Base-by-base conservation (phyloP, 2,888 invertebrate species). In the Tetragnatha montana region DNA sequence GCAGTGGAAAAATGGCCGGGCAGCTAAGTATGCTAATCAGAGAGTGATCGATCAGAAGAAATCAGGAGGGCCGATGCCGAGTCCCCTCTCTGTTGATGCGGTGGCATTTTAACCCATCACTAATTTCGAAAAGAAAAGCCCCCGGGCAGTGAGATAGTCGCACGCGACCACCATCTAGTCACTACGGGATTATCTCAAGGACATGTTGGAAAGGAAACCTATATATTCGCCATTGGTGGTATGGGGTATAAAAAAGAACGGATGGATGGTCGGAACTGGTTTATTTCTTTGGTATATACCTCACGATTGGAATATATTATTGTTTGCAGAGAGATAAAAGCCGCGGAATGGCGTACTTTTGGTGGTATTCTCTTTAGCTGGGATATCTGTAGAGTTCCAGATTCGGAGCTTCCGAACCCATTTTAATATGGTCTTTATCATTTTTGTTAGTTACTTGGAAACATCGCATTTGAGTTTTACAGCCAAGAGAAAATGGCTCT, bases 181-280 rank as follows among this genome's bases (percentile, higher is more conserved):
- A 82, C 76, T 19, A 7, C 76, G 7, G 76, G 76, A 76, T 71
- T 21, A 19, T 74, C 74, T 76, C 76, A 76, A 76, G 76, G 76
- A 49, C 50, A 76, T n/a, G 10, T n/a, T 14, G 2, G 35, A 35
- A 35, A 4, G 35, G 76, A 50, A 76, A 60, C 22, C 49, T 50
- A 50, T 50, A 76, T 50, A 50, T 76, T 76, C 60, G 17, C 60
- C 14, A 60, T 60, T 50, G 50, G 76, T 19, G 6, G 0, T 50
- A 49, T 14, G 17, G 49, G 50, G 47, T 50, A 49, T 12, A 14
- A 8, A 76, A 50, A 60, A 60, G 17, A 6, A 60, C 10, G 14
- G 17, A 17, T 10, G 14, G 17, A 17, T 60, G 60, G 12, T 4
- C 10, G 17, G 12, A 60, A 76, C 76, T 76, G 76, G 76, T 76